Evolutionary conservation across 2,797 vertebrate genomes (phyloP).

Genomic region (Betta splendens): DNA sequence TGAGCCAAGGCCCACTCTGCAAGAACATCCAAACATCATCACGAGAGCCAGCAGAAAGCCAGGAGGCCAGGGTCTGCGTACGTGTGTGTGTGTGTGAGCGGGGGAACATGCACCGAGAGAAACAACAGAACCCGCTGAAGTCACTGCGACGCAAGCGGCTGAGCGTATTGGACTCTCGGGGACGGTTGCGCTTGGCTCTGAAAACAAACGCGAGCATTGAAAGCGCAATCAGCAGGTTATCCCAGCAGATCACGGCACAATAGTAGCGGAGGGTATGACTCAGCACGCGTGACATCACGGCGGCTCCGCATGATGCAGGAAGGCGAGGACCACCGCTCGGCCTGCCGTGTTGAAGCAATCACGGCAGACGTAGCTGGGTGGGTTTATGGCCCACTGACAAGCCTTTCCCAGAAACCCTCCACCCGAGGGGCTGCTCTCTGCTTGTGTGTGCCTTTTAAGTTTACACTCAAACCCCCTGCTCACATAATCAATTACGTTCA

Average conservation of each 20-base stretch:
- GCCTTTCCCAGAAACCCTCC: conserved; percentile 65
- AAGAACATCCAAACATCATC: conserved; percentile 37
- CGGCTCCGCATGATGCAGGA: conserved; percentile 59
- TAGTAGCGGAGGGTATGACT: conserved; percentile 52
- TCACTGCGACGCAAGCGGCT: conserved; percentile 27
- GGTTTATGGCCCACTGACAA: conserved; percentile 59
- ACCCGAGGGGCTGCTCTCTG: conserved; percentile 47
- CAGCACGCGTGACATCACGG: conserved; percentile 61
- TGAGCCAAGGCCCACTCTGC: conserved; percentile 37
- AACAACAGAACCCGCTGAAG: conserved; percentile 42
- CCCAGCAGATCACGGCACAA: conserved; percentile 35
- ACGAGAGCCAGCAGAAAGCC: conserved; percentile 18
- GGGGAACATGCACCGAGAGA: conserved; percentile 11
- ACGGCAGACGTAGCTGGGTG: conserved; percentile 35
- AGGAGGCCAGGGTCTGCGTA: not conserved
- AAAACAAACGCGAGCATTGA: conserved; percentile 54
- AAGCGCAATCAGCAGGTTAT: conserved; percentile 37
- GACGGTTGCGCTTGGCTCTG: conserved; percentile 31
- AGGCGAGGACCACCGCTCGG: conserved; percentile 65
- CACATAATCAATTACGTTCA: conserved; percentile 53
- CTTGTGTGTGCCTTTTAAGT: conserved; percentile 60
- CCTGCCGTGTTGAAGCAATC: conserved; percentile 59
- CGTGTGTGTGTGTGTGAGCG: not conserved
- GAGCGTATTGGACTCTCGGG: conserved; percentile 29
- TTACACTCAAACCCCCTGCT: conserved; percentile 36